Conservation (phyloP, 2,797 vertebrate genomes). For the Chelonia mydas region DNA sequence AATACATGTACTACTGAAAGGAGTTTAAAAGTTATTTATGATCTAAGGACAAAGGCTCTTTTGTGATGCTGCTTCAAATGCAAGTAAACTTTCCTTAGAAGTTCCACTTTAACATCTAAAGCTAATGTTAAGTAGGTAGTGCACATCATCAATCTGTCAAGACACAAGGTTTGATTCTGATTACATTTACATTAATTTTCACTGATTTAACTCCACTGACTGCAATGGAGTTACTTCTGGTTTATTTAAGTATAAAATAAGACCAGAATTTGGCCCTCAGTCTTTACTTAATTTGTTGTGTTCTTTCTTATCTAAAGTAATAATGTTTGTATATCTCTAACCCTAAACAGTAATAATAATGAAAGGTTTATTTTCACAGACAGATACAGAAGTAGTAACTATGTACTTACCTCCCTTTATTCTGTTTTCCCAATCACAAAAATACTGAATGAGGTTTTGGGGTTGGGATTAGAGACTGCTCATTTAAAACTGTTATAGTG, state of each 20-base stretch:
- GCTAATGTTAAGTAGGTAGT: background rate
- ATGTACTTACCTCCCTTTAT: background rate
- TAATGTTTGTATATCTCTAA: background rate
- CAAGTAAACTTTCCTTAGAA: fast-evolving
- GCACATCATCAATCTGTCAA: fast-evolving
- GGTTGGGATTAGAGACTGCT: background rate
- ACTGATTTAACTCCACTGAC: fast-evolving
- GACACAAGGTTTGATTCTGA: background rate
- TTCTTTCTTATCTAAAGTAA: background rate
- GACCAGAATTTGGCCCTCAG: background rate
- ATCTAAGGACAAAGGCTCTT: fast-evolving
- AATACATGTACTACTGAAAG: background rate
- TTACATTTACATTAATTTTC: background rate
- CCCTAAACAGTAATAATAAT: background rate
- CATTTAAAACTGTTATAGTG: background rate
- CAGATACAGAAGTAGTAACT: fast-evolving
- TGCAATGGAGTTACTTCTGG: background rate
- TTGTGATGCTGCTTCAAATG: background rate
- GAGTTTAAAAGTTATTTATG: no score
- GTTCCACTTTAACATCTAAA: fast-evolving
- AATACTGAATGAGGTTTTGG: fast-evolving
- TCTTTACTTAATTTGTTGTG: background rate
- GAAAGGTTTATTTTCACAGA: background rate
- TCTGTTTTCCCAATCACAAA: background rate
- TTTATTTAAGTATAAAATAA: fast-evolving